Evolutionary conservation across 2,888 invertebrate species (phyloP).

Genomic region (Acronicta alni): DNA sequence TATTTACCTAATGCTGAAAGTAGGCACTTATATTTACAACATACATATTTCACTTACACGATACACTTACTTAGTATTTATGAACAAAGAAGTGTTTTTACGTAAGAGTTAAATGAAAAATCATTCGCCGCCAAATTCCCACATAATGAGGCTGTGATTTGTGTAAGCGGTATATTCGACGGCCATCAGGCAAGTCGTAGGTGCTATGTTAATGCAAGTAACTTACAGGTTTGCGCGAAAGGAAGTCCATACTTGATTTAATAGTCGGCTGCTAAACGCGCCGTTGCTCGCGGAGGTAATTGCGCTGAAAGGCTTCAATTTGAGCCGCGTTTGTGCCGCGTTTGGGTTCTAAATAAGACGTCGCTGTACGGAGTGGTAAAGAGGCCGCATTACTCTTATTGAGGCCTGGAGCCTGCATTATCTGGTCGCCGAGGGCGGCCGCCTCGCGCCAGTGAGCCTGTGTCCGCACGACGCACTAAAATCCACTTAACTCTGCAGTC

Average conservation of each 20-base stretch:
- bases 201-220: slow-evolving; percentile 67
- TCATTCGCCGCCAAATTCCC: slow-evolving; percentile 12
- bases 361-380: slow-evolving; percentile 82
- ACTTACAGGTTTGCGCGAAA: slow-evolving; percentile 64
- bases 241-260: slow-evolving; percentile 74
- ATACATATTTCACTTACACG: too few relatives aligned
- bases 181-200: slow-evolving; percentile 45
- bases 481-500: slow-evolving; percentile 46
- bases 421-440: slow-evolving; percentile 75
- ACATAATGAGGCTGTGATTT: slow-evolving; percentile 46
- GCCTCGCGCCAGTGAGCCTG: slow-evolving; percentile 48
- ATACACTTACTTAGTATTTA: too few relatives aligned
- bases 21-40: too few relatives aligned
- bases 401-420: slow-evolving; percentile 82
- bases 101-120: slow-evolving; percentile 28
- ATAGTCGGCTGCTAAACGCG: slow-evolving; percentile 80
- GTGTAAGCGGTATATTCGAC: slow-evolving; percentile 44
- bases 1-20: too few relatives aligned
- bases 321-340: slow-evolving; percentile 78
- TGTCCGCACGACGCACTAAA: slow-evolving; percentile 63
- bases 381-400: slow-evolving; percentile 86
- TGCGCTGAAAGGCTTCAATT: slow-evolving; percentile 87
- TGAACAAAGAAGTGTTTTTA: not conserved
- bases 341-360: slow-evolving; percentile 87
- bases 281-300: slow-evolving; percentile 76